Evolutionary conservation across 2,113 vertebrate genomes (phyloP).

Genomic region (Cochlearius cochlearius): DNA sequence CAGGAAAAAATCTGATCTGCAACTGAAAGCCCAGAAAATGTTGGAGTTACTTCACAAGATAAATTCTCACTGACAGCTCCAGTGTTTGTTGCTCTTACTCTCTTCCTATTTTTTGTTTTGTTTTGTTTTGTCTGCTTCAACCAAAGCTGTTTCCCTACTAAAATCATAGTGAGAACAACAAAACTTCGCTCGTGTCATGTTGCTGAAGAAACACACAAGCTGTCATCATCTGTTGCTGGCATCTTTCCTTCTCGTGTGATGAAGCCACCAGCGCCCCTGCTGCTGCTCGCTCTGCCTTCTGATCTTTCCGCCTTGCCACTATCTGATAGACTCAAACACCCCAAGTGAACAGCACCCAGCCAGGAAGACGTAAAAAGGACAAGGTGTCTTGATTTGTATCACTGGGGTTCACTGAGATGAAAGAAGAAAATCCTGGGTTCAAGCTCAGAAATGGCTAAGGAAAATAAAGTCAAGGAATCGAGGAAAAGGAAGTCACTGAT

Average conservation of each 20-base stretch:
- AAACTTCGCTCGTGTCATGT: fast-evolving
- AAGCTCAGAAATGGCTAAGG: background rate
- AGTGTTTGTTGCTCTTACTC: background rate
- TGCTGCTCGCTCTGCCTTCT: background rate
- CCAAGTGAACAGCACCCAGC: background rate
- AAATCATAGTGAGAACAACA: background rate
- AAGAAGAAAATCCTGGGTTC: background rate
- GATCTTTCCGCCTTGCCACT: background rate
- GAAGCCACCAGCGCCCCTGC: background rate
- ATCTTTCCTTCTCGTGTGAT: background rate
- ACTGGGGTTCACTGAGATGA: fast-evolving
- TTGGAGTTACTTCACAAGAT: background rate
- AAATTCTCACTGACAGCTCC: background rate
- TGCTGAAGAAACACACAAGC: background rate
- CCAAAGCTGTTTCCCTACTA: background rate
- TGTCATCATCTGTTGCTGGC: background rate
- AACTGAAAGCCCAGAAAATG: background rate
- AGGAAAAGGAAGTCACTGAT: background rate
- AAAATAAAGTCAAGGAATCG: background rate
- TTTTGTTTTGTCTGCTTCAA: background rate
- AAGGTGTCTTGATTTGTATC: fast-evolving
- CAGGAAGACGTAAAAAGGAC: background rate
- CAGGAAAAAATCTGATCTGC: background rate
- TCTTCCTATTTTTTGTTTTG: background rate
- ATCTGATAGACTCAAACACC: background rate